Evolutionary conservation across 2,888 invertebrate species (phyloP).

Genomic region (Chydorus sphaericus): DNA sequence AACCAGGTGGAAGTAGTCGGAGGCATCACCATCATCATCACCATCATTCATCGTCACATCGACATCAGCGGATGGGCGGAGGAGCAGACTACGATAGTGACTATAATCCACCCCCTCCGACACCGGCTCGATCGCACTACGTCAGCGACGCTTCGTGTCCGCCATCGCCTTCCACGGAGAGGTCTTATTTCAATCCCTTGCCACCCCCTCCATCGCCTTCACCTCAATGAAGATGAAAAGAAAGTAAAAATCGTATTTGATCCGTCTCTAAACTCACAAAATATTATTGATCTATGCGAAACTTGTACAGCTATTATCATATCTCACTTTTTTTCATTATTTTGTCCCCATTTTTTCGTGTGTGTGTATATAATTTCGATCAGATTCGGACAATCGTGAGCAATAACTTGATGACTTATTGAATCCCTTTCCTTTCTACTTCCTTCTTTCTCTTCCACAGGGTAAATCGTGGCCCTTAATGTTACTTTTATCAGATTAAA

Average conservation of each 20-base stretch:
- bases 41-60: not conserved
- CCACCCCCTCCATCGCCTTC: slow-evolving; percentile 75
- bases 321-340: too few relatives aligned
- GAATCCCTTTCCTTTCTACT: not conserved
- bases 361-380: not conserved
- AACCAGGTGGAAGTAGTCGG: not conserved
- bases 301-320: slow-evolving; percentile 3
- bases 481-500: not conserved
- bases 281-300: not conserved
- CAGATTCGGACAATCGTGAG: not conserved
- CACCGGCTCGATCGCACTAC: slow-evolving; percentile 51
- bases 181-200: slow-evolving; percentile 62
- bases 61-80: not conserved
- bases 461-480: not conserved
- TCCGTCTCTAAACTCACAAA: not conserved
- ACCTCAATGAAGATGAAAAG: slow-evolving; percentile 21
- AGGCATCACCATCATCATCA: not conserved
- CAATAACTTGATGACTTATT: not conserved
- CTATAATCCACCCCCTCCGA: slow-evolving; percentile 60
- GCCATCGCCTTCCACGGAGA: slow-evolving; percentile 43
- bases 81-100: slow-evolving; percentile 48
- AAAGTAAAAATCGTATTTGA: not conserved
- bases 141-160: slow-evolving; percentile 43
- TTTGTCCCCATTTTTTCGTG: too few relatives aligned
- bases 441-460: not conserved